Percentiles rank a stretch among this genome's conserved stretches.
These are phyloP conservation scores for Drosophila hawaiiensis DNA, from an alignment of 2,888 invertebrate species.

Conservation along the genomic window DNA sequence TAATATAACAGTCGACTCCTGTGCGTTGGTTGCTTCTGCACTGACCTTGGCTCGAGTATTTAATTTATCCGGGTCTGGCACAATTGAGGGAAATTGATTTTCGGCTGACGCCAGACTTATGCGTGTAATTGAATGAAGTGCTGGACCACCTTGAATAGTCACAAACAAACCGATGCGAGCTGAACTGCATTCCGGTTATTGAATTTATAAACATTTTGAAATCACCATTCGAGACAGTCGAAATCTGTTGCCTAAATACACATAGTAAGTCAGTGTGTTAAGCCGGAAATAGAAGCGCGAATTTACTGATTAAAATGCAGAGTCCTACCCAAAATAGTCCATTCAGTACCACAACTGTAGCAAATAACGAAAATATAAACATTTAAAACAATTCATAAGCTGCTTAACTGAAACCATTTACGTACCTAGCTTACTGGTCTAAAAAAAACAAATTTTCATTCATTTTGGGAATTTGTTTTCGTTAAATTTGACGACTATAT, in stretches of 20 bases:
- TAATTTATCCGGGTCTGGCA: slow-evolving; percentile 40
- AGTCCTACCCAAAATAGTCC: not conserved
- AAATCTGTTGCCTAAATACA: not conserved
- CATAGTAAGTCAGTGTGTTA: not conserved
- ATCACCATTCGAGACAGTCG: not conserved
- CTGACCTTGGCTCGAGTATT: slow-evolving; percentile 44
- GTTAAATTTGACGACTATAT: not conserved
- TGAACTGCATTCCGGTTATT: not conserved
- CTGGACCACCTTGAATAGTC: slow-evolving; percentile 15
- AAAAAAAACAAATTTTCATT: not conserved
- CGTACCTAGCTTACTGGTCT: not conserved
- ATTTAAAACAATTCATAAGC: not conserved
- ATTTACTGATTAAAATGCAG: not conserved
- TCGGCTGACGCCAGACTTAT: not conserved
- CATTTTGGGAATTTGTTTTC: not conserved
- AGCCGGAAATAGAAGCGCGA: not conserved
- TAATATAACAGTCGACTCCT: slow-evolving; percentile 3
- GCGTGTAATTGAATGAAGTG: slow-evolving; percentile 31
- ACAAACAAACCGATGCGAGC: not conserved
- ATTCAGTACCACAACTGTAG: not conserved
- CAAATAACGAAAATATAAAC: not conserved
- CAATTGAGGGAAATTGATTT: slow-evolving; percentile 22
- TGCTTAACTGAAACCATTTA: not conserved
- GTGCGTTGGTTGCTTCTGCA: not conserved
- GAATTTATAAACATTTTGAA: not conserved